Percentiles rank a stretch among this genome's conserved stretches.
Evolutionary conservation across 2,888 invertebrate species (phyloP).

Genomic region (Rhagonycha lutea): DNA sequence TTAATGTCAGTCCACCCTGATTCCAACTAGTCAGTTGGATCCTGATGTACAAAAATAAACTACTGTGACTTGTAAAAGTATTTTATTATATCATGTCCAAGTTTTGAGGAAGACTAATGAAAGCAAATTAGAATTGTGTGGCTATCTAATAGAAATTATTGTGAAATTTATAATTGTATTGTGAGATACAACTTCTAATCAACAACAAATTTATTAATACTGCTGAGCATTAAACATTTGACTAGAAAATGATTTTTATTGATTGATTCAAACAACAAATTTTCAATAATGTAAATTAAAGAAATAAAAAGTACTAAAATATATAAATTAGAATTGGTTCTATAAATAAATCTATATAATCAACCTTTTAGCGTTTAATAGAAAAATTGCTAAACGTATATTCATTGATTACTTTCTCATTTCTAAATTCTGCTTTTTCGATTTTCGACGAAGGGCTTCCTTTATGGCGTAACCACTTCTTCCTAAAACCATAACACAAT

Average conservation of each 20-base stretch:
- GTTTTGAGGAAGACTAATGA: neutral
- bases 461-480: slow-evolving; percentile 64
- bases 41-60: neutral
- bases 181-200: neutral
- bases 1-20: too few relatives aligned
- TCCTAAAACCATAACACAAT: slow-evolving; percentile 50
- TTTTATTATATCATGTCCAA: neutral
- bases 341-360: neutral
- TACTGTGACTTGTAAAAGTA: neutral
- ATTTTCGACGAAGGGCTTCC: slow-evolving; percentile 79
- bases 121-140: neutral
- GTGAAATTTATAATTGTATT: neutral
- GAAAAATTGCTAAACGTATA: slow-evolving; percentile 34
- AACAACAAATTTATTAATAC: neutral
- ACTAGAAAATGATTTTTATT: neutral
- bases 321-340: neutral
- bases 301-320: neutral
- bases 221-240: neutral
- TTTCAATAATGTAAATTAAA: neutral
- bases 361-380: slow-evolving; percentile 34
- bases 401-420: slow-evolving; percentile 61
- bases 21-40: too few relatives aligned
- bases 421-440: slow-evolving; percentile 72
- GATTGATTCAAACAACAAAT: neutral
- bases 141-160: neutral